Evolutionary conservation across 2,113 vertebrate genomes (phyloP).

Genomic region (Oceanodroma tethys): DNA sequence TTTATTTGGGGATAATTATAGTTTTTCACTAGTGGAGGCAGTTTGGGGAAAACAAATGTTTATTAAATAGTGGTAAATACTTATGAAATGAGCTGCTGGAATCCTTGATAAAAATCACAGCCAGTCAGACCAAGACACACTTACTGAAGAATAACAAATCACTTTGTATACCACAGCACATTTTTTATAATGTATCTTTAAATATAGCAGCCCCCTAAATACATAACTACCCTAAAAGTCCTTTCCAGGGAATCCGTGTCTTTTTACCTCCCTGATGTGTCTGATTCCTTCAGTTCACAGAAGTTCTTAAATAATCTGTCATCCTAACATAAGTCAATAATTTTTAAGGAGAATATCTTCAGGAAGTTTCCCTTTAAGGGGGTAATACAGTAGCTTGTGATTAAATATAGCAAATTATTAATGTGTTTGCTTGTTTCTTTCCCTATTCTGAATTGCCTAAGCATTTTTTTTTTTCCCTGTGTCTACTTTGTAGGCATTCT

Average conservation of each 20-base stretch:
- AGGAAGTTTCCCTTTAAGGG: not conserved
- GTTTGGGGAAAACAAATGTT: not conserved
- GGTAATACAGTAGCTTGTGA: not conserved
- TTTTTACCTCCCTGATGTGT: not conserved
- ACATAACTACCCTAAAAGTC: not conserved
- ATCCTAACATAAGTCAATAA: not conserved
- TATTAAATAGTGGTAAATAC: not conserved
- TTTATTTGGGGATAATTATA: not conserved
- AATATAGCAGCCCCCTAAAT: not conserved
- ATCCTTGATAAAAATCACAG: not conserved
- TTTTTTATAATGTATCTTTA: not conserved
- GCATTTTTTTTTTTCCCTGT: not conserved
- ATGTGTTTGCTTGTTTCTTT: not conserved
- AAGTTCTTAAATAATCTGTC: not conserved
- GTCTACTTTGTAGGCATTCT: not conserved
- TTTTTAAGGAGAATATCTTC: not conserved
- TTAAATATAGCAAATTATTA: constrained; percentile 12
- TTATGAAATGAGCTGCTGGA: not conserved
- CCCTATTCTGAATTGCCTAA: not conserved
- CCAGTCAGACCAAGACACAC: not conserved
- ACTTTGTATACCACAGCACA: not conserved
- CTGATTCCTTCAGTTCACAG: not conserved
- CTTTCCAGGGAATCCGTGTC: not conserved
- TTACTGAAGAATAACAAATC: not conserved
- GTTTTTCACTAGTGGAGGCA: not conserved